Percentiles rank a stretch among this genome's conserved stretches.
These are phyloP conservation scores for Momotus momota DNA, from an alignment of 2,797 vertebrate species.

Conservation along the genomic window DNA sequence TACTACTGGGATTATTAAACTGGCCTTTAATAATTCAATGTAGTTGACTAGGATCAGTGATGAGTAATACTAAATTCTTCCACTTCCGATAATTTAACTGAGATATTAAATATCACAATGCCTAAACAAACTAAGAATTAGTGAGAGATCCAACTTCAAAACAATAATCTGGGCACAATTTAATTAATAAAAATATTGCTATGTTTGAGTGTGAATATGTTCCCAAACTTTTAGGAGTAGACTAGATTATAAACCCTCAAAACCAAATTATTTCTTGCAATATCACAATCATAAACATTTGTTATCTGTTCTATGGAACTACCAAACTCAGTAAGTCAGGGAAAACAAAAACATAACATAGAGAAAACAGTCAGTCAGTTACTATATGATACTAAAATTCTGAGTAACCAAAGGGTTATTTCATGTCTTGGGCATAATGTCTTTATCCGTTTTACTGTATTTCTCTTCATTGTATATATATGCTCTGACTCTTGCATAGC, in stretches of 20 bases:
- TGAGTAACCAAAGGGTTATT: not conserved
- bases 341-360: not conserved
- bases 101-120: not conserved
- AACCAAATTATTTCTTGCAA: not conserved
- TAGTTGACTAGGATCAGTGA: not conserved
- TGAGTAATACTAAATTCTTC: not conserved
- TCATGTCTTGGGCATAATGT: not conserved
- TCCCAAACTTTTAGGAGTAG: not conserved
- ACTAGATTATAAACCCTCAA: not conserved
- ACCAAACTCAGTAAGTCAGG: not conserved
- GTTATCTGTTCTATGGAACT: not conserved
- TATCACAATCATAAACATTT: not conserved
- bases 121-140: not conserved
- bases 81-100: not conserved
- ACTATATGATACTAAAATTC: not conserved
- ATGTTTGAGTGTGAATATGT: not conserved
- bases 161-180: not conserved
- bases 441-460: rapidly evolving
- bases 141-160: not conserved
- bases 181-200: not conserved
- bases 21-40: not conserved
- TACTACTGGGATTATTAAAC: not conserved
- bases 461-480: rapidly evolving
- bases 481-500: not conserved
- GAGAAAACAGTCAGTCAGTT: not conserved